Base-by-base conservation (phyloP, 2,113 vertebrate species). In the Sakesphorus luctuosus region DNA sequence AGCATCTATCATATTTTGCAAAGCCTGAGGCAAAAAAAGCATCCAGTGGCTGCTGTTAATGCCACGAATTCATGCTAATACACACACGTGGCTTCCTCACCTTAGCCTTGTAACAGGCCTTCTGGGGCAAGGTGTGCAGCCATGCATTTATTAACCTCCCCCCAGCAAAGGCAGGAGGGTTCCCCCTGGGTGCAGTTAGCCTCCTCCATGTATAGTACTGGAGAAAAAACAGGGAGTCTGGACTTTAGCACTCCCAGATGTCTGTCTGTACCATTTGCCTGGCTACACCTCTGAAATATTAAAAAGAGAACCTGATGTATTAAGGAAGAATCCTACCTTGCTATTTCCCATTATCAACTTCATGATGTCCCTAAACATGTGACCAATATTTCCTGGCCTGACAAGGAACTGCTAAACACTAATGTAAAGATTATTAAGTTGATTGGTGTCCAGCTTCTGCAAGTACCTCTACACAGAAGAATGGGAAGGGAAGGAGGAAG, bases 71-170 rank as follows among this genome's bases (percentile, higher is more conserved):
- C 96, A 94, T 94, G 93, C 87, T 84, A 78, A 94, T 63, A 72
- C 75, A 90, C 3, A 11, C 71, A 76, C 58, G 40, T 3, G 31
- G 84, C 89, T 95, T 77, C 62, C 93, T 94, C 94, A 84, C 11
- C 58, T 31, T 38, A 68, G 87, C 79, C 74, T 71, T 83, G 53
- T 87, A 96, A 96, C 25, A 79, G 91, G 74, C 59, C 94, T 94
- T 84, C 80, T 89, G 96, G 91, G 95, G 80, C 76, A 79, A 77
- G 93, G 84, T 59, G 84, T 74, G 75, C 76, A 89, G 90, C 52
- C 86, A n/a, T 29, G 93, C 93, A 93, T 95, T 68, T 63, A 87
- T 95, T 92, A 89, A 89, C 93, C 92, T 91, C 77, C 69, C 67
- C 61, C 74, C 81, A 76, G 7, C 36, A 87, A 77, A 89, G 68